These are phyloP conservation scores for Apteryx mantelli DNA, from an alignment of 2,113 vertebrate species.

Conservation along the genomic window DNA sequence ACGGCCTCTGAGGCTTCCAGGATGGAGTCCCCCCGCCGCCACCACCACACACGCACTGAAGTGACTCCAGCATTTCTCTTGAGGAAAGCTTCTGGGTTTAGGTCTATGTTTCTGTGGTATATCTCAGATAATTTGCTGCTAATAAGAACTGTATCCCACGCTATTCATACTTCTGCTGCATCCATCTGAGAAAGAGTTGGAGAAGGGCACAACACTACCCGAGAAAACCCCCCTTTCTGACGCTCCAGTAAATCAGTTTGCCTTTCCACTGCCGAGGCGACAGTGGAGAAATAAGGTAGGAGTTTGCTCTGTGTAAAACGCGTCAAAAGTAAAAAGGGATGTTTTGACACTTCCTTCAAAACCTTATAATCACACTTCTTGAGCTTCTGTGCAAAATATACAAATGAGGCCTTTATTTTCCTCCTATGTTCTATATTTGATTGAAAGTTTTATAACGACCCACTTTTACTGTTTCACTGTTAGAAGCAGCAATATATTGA, in stretches of 20 bases:
- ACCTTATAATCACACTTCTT: background rate
- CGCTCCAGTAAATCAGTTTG: background rate
- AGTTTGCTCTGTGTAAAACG: background rate
- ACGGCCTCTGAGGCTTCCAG: background rate
- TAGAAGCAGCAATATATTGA: background rate
- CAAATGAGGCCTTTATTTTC: background rate
- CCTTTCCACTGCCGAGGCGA: background rate
- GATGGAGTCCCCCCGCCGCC: background rate
- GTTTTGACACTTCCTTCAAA: background rate
- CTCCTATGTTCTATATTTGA: background rate
- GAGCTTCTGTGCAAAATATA: background rate
- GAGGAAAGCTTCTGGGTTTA: background rate
- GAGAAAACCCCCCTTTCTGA: background rate
- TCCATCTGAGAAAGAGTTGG: background rate
- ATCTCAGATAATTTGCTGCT: background rate
- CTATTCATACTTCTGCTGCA: background rate
- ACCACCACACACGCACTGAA: background rate
- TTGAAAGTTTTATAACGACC: background rate
- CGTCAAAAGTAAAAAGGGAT: background rate
- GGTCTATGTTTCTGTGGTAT: background rate
- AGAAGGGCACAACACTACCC: background rate
- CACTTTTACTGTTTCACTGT: background rate
- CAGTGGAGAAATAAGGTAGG: background rate
- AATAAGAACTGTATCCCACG: background rate
- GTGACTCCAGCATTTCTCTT: background rate